Evolutionary conservation across 1,140 invertebrate species (phyloP).

Genomic region (Coenobita brevimanus): DNA sequence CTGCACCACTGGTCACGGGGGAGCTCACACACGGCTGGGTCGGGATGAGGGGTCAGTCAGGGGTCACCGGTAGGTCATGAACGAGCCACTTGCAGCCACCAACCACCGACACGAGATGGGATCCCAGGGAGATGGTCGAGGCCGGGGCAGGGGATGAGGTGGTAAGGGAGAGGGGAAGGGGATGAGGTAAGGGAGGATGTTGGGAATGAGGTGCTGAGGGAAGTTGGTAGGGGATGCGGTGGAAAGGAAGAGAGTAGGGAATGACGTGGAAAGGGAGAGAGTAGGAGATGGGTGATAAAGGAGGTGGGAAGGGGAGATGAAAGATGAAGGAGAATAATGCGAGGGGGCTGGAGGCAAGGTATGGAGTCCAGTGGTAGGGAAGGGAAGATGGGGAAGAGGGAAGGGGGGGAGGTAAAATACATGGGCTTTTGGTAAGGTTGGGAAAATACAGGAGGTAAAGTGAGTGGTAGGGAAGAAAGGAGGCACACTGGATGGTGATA

Average conservation of each 20-base stretch:
- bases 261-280: not conserved
- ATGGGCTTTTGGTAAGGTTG: too few species aligned
- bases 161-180: not conserved
- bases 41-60: constrained; percentile 42
- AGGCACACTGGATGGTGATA: too few species aligned
- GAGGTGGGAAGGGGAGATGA: too few species aligned
- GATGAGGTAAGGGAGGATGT: not conserved
- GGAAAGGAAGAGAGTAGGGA: not conserved
- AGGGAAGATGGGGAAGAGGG: not conserved
- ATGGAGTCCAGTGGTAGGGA: too few species aligned
- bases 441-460: too few species aligned
- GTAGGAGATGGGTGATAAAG: not conserved
- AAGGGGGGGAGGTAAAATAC: not conserved
- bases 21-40: constrained; percentile 9
- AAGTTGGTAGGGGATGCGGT: not conserved
- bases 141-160: not conserved
- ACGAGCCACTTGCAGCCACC: constrained; percentile 54
- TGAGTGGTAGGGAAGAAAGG: too few species aligned
- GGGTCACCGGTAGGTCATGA: constrained; percentile 55
- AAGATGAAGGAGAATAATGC: not conserved
- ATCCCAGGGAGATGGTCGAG: not conserved
- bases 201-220: not conserved
- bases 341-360: not conserved
- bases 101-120: constrained; percentile 35
- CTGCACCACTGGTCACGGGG: constrained; percentile 38